Evolutionary conservation across 1,140 invertebrate species (phyloP).

Genomic region (Aplysia californica): DNA sequence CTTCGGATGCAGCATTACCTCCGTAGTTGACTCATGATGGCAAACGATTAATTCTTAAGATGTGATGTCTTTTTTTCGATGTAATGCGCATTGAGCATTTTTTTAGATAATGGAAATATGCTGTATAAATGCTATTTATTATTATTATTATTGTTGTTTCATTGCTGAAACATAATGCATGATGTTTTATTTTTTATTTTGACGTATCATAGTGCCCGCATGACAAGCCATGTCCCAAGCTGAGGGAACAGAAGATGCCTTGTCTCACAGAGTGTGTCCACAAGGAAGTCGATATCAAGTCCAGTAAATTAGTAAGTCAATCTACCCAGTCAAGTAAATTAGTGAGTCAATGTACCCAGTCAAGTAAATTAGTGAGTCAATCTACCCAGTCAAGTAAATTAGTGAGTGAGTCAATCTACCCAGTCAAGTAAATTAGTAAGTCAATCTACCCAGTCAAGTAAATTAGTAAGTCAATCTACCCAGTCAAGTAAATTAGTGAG

Average conservation of each 20-base stretch:
- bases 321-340: not conserved
- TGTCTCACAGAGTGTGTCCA: constrained; percentile 7
- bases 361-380: not conserved
- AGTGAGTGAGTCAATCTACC: not conserved
- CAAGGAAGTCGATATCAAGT: not conserved
- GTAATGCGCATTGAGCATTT: too few relatives aligned
- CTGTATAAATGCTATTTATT: too few relatives aligned
- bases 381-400: not conserved
- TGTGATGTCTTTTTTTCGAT: too few relatives aligned
- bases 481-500: too few relatives aligned
- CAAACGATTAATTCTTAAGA: too few relatives aligned
- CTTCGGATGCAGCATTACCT: too few relatives aligned
- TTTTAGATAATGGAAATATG: too few relatives aligned
- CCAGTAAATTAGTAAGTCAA: not conserved
- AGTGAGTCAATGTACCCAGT: not conserved
- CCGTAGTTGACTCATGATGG: too few relatives aligned
- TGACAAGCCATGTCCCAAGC: constrained; percentile 15
- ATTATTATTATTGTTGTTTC: too few relatives aligned
- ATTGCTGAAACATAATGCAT: too few relatives aligned
- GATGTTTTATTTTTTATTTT: not conserved
- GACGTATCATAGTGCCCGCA: constrained; percentile 10
- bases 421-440: not conserved
- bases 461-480: not conserved
- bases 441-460: not conserved
- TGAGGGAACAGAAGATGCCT: not conserved